Evolutionary conservation across 2,888 invertebrate species (phyloP), one percentile per base, ranked within the genome.

Genomic region (Sphinx pinastri): DNA sequence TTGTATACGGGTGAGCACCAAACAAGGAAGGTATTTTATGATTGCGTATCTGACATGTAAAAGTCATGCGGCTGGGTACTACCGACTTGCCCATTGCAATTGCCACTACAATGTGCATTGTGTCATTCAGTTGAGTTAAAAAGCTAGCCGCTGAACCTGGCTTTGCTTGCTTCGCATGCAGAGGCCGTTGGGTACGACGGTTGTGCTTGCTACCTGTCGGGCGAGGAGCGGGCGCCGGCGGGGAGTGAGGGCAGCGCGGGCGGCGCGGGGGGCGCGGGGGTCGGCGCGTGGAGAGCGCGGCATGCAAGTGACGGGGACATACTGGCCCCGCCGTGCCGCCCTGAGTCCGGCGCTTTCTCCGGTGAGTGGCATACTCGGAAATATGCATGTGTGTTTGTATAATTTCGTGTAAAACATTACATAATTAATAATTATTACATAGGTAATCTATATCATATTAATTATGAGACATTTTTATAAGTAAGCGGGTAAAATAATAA

Each of bases 231-330:
- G 2, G 72, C 76, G 74, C 63, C 73, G 19, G 70, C 72, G 74
- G 71, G 74, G 38, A n/a, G 69, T 7, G 76, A 68, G 19, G 79
- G 80, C 5, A 70, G 71, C 2, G 72, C 76, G 74, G 16, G 70
- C 59, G 72, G 70, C 54, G 51, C 71, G 69, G 45, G 71, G 8
- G 38, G 72, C 49, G 55, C 67, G 69, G 75, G 70, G 60, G 70
- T 51, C 66, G 69, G 74, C 68, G 67, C 68, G 38, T 69, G 71
- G 80, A 84, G 90, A 45, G 86, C 88, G 25, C 77, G 92, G 0
- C 91, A 91, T 73, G 91, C 91, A 74, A 90, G 91, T 68, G 92
- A 92, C 68, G 92, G 93, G 0, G 92, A 93, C 76, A 91, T 93
- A n/a, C 83, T 93, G 8, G 91, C 88, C 25, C 88, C 91, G 1